Evolutionary conservation across 2,888 invertebrate species (phyloP).

Genomic region (Neoitamus cyanurus): DNA sequence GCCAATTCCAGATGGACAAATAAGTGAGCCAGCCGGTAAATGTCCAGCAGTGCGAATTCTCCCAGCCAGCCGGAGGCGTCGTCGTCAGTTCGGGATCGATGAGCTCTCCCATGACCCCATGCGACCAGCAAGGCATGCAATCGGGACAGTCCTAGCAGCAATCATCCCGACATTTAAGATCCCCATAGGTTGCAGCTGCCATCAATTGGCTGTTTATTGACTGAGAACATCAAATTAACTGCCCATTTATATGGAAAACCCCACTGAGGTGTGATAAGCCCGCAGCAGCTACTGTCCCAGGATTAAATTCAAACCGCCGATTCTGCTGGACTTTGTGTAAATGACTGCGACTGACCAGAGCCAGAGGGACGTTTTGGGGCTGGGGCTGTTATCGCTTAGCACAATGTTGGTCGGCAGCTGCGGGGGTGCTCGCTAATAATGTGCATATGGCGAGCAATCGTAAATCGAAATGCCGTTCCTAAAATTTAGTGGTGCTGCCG

Average conservation of each 20-base stretch:
- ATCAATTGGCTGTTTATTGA: background rate
- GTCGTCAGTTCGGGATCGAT: background rate
- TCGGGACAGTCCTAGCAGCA: background rate
- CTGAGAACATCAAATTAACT: background rate
- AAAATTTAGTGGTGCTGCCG: background rate
- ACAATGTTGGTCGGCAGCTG: background rate
- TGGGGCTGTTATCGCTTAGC: background rate
- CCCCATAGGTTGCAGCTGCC: background rate
- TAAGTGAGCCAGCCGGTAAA: background rate
- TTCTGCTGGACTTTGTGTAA: background rate
- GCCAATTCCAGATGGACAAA: background rate
- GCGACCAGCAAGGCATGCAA: background rate
- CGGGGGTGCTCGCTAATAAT: background rate
- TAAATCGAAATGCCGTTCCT: background rate
- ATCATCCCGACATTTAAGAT: background rate
- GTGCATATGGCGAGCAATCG: background rate
- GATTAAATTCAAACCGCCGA: background rate
- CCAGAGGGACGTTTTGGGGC: background rate
- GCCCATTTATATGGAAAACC: background rate
- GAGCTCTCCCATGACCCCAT: background rate
- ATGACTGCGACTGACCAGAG: background rate
- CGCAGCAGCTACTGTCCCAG: background rate
- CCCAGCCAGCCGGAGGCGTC: background rate
- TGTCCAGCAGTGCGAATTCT: background rate
- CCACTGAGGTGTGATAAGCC: background rate